Evolutionary conservation across 2,888 invertebrate genomes (phyloP).

Genomic region (Glyphotaelius pellucidus): DNA sequence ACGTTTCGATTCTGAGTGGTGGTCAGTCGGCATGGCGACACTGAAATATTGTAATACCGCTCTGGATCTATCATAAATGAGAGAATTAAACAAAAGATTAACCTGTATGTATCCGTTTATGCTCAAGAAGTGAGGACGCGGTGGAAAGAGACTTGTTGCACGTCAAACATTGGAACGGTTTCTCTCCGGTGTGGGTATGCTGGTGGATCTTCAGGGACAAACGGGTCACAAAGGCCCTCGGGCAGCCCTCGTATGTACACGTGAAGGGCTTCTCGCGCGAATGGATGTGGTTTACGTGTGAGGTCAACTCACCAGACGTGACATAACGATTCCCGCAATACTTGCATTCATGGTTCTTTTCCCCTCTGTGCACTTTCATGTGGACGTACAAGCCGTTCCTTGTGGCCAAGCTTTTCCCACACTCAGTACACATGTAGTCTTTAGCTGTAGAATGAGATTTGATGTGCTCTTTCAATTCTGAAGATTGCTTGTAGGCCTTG

Average conservation of each 20-base stretch:
- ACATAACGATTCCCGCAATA: slow-evolving; percentile 66
- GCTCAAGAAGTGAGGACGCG: slow-evolving; percentile 65
- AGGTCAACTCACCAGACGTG: slow-evolving; percentile 66
- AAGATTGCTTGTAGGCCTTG: slow-evolving; percentile 68
- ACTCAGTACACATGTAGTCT: slow-evolving; percentile 66
- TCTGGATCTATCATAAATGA: neutral
- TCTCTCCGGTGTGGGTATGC: slow-evolving; percentile 66
- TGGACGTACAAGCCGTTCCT: slow-evolving; percentile 67
- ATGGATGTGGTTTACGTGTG: slow-evolving; percentile 67
- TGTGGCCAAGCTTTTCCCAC: slow-evolving; percentile 67
- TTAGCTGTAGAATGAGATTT: slow-evolving; percentile 66
- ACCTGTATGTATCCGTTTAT: slow-evolving; percentile 66
- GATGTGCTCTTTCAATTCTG: slow-evolving; percentile 66
- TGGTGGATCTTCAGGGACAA: slow-evolving; percentile 65
- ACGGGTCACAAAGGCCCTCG: slow-evolving; percentile 66
- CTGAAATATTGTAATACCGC: neutral
- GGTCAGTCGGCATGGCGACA: neutral
- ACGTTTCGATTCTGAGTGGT: too few species aligned
- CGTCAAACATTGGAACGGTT: slow-evolving; percentile 63
- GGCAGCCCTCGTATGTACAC: slow-evolving; percentile 66
- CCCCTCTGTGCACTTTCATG: slow-evolving; percentile 67
- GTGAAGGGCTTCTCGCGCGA: slow-evolving; percentile 65
- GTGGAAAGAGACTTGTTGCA: slow-evolving; percentile 66
- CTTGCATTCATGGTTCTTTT: slow-evolving; percentile 67
- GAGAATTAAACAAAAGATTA: neutral